These are phyloP conservation scores for Oligia latruncula DNA, from an alignment of 2,888 invertebrate genomes.

Conservation along the genomic window DNA sequence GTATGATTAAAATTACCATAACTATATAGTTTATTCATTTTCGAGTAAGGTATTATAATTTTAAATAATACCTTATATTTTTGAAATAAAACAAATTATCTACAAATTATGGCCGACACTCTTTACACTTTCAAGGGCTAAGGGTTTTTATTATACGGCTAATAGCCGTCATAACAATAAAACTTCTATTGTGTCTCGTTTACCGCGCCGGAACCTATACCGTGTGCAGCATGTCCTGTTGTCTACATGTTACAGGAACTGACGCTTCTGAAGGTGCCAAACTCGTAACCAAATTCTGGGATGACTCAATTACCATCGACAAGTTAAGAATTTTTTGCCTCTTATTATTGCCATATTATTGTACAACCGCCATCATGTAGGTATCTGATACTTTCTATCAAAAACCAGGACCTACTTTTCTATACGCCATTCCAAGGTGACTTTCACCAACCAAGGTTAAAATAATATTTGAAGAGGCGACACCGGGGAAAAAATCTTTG, in stretches of 20 bases:
- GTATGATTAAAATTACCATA: slow-evolving; percentile 18
- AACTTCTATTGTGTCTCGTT: no score
- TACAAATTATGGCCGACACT: no score
- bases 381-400: not conserved
- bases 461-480: slow-evolving; percentile 52
- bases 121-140: no score
- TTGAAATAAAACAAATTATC: not conserved
- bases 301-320: not conserved
- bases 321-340: not conserved
- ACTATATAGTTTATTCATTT: not conserved
- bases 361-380: no score
- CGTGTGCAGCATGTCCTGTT: no score
- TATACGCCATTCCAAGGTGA: not conserved
- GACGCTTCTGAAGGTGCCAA: not conserved
- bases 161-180: no score
- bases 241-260: not conserved
- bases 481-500: slow-evolving; percentile 40
- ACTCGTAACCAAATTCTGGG: not conserved
- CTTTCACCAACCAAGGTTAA: slow-evolving; percentile 31
- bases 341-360: not conserved
- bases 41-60: not conserved
- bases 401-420: not conserved
- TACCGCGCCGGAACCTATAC: no score
- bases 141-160: no score
- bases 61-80: not conserved